phyloP scores from a whole-genome alignment of 2,888 invertebrate genomes.

The Pyralis farinalis region DNA sequence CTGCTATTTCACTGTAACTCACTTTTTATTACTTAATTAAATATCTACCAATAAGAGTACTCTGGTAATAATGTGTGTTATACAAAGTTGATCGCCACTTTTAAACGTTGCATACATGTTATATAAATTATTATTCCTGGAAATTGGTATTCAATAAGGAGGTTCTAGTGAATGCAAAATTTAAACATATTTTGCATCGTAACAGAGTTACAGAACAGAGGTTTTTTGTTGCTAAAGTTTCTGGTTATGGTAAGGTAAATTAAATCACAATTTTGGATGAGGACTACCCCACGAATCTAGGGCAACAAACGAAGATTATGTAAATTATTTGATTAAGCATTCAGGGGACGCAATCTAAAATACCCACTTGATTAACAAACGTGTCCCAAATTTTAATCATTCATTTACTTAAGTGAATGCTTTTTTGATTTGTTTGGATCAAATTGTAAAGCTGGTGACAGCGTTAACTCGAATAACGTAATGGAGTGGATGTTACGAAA shows the following conservation, averaged over 20 bases:
- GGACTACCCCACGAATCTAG: constrained; percentile 21
- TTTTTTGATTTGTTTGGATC: constrained; percentile 5
- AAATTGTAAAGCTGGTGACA: neutral
- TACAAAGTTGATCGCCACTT: no score
- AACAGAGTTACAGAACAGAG: neutral
- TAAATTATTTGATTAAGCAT: constrained; percentile 37
- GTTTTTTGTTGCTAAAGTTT: neutral
- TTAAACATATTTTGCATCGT: no score
- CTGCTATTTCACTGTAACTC: no score
- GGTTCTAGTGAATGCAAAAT: no score
- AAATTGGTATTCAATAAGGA: no score
- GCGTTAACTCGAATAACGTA: neutral
- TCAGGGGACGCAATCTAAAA: constrained; percentile 27
- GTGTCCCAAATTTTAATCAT: constrained; percentile 25
- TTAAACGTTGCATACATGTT: no score
- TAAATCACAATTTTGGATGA: constrained; percentile 18
- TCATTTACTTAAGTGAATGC: constrained; percentile 16
- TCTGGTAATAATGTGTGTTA: no score
- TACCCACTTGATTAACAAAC: constrained; percentile 37
- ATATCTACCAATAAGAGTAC: no score
- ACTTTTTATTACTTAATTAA: no score
- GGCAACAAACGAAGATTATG: constrained; percentile 35
- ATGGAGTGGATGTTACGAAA: neutral
- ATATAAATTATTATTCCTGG: no score
- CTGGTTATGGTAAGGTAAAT: constrained; percentile 14